phyloP scores from a whole-genome alignment of 2,113 vertebrate genomes.

The Myiagra hebetior region DNA sequence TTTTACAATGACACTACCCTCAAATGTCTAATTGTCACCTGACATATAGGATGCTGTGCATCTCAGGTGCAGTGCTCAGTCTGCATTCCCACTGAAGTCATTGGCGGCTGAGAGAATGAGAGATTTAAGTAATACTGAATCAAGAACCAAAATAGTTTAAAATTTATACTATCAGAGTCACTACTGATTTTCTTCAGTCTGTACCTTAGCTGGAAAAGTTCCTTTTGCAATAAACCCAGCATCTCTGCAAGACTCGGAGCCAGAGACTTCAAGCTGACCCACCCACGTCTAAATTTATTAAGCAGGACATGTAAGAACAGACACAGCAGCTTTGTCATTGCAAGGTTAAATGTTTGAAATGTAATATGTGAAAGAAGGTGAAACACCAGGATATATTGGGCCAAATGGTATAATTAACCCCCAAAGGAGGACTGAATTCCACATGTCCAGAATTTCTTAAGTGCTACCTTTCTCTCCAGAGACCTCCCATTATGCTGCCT shows the following conservation, averaged over 20 bases:
- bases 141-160: not conserved
- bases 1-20: not conserved
- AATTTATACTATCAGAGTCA: not conserved
- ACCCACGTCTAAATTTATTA: not conserved
- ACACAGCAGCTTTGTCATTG: not conserved
- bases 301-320: not conserved
- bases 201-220: not conserved
- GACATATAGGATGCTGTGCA: not conserved
- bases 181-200: not conserved
- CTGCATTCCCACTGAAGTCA: not conserved
- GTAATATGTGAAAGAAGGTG: not conserved
- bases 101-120: not conserved
- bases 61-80: not conserved
- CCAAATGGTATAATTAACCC: not conserved
- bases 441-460: not conserved
- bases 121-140: not conserved
- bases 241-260: not conserved
- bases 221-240: not conserved
- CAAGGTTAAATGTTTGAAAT: slow-evolving; percentile 15
- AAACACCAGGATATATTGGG: not conserved
- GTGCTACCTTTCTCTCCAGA: not conserved
- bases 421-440: slow-evolving; percentile 17
- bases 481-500: not conserved
- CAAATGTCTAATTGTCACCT: not conserved
- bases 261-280: not conserved